Evolutionary conservation across 2,113 vertebrate species (phyloP).

Genomic region (Limnothrissa miodon): DNA sequence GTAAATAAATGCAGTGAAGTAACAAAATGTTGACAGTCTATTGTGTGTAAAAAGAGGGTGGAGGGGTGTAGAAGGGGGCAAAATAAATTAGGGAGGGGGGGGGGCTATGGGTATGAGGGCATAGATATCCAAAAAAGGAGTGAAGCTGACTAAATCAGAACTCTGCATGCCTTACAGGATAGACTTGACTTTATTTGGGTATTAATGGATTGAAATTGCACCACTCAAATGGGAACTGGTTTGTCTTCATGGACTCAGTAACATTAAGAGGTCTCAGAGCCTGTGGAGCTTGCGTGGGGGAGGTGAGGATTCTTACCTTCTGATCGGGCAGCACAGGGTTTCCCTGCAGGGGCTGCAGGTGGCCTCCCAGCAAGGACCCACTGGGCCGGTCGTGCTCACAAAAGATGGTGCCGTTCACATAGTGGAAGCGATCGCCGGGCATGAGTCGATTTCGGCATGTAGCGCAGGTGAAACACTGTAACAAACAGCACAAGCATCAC

Average conservation of each 20-base stretch:
- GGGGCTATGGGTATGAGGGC: too few relatives aligned
- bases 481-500: not conserved
- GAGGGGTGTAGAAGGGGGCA: too few relatives aligned
- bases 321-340: constrained; percentile 74
- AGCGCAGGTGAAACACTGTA: constrained; percentile 79
- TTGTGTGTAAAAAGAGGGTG: too few relatives aligned
- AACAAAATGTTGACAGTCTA: too few relatives aligned
- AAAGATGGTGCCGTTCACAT: constrained; percentile 78
- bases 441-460: constrained; percentile 78
- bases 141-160: not conserved
- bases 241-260: not conserved
- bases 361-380: constrained; percentile 62
- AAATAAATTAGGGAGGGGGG: too few relatives aligned
- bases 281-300: not conserved
- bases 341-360: constrained; percentile 72
- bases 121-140: not conserved
- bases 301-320: constrained; percentile 64
- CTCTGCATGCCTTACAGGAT: not conserved
- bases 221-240: not conserved
- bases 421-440: constrained; percentile 79
- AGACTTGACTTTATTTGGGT: too few relatives aligned
- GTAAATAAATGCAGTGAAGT: too few relatives aligned
- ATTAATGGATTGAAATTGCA: not conserved
- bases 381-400: constrained; percentile 78
- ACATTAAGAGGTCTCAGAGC: not conserved